These are phyloP conservation scores for Oceanodroma leucorhoa DNA, from an alignment of 2,797 vertebrate species.

Conservation along the genomic window DNA sequence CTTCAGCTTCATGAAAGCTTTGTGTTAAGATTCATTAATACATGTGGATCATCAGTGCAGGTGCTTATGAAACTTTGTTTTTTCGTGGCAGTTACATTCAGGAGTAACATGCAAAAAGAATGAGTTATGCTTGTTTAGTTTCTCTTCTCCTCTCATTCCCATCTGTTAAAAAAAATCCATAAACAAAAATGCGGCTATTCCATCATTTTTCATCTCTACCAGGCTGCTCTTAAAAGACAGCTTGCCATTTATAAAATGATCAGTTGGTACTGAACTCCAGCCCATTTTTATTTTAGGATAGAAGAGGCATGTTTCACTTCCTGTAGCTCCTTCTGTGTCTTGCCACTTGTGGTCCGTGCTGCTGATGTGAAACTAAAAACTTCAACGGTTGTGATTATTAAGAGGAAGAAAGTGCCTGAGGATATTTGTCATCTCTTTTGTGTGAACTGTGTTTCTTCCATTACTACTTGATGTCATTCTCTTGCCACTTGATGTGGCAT, in stretches of 20 bases:
- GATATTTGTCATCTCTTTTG: constrained; percentile 12
- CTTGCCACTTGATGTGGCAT: not conserved
- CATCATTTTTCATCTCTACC: not conserved
- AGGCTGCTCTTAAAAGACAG: not conserved
- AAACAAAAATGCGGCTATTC: not conserved
- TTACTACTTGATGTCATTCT: not conserved
- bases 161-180: constrained; percentile 23
- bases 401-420: constrained; percentile 1
- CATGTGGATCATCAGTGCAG: not conserved
- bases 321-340: not conserved
- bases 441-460: constrained; percentile 3
- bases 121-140: not conserved
- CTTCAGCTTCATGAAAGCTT: not conserved
- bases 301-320: not conserved
- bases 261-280: not conserved
- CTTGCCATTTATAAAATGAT: not conserved
- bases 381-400: not conserved
- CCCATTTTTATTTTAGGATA: not conserved
- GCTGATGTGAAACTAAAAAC: constrained; percentile 8
- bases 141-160: not conserved
- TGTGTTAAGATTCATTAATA: not conserved
- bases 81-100: not conserved
- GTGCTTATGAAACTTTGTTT: not conserved
- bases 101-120: not conserved
- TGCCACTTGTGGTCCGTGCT: not conserved